Conservation (phyloP, 2,888 invertebrate genomes). For the Venusia cambrica region DNA sequence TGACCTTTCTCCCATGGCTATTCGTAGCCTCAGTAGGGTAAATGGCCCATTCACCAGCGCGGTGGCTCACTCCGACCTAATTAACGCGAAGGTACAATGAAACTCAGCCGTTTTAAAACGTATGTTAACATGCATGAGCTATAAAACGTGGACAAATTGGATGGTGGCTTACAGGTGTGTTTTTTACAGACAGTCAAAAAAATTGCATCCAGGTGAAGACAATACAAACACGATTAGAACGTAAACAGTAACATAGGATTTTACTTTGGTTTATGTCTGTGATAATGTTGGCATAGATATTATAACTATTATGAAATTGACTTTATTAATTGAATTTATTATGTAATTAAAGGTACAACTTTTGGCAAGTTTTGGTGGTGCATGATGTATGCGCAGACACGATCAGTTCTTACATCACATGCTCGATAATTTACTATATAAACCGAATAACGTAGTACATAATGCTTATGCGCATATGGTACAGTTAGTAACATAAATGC, state of each 20-base stretch:
- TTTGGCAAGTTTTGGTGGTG: constrained; percentile 47
- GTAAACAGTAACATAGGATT: constrained; percentile 20
- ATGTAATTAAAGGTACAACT: constrained; percentile 42
- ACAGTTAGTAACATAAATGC: constrained; percentile 48
- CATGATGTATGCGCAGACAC: constrained; percentile 48
- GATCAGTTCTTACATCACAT: constrained; percentile 45
- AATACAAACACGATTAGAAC: constrained; percentile 10
- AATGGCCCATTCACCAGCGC: constrained; percentile 22
- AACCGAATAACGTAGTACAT: constrained; percentile 13
- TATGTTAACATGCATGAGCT: constrained; percentile 31
- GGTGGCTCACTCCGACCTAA: constrained; percentile 30
- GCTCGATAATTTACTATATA: constrained; percentile 27
- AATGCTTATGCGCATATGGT: constrained; percentile 30
- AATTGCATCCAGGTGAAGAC: constrained; percentile 1
- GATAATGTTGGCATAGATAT: constrained; percentile 28
- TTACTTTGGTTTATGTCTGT: constrained; percentile 19
- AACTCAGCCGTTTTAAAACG: constrained; percentile 25
- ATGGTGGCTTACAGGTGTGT: constrained; percentile 24
- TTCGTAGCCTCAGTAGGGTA: constrained; percentile 28
- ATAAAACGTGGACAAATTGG: constrained; percentile 34
- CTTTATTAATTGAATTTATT: too few species aligned
- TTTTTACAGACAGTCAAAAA: constrained; percentile 12
- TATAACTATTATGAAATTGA: constrained; percentile 32
- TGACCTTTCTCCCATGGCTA: constrained; percentile 28
- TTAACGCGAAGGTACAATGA: constrained; percentile 30